Evolutionary conservation across 2,797 vertebrate genomes (phyloP).

Genomic region (Brachyrhaphis roseni): DNA sequence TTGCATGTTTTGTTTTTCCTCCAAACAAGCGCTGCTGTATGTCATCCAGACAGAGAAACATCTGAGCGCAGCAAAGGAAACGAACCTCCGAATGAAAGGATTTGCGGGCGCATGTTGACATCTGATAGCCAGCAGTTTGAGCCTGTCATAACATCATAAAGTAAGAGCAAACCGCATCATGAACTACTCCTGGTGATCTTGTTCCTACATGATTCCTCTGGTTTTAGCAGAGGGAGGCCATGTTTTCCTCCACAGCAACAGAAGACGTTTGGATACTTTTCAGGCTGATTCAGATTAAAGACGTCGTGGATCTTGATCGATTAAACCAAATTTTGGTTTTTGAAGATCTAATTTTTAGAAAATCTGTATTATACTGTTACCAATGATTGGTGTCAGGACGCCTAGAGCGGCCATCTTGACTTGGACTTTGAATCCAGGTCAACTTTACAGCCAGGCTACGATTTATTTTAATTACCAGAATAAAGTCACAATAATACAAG

Average conservation of each 20-base stretch:
- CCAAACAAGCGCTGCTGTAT: slow-evolving; percentile 7
- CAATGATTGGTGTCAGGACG: too few species aligned
- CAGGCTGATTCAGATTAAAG: neutral
- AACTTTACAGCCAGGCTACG: too few species aligned
- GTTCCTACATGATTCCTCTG: slow-evolving; percentile 11
- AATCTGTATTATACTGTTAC: too few species aligned
- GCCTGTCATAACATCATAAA: slow-evolving; percentile 56
- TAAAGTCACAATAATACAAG: too few species aligned
- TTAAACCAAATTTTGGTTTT: neutral
- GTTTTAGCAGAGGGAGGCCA: slow-evolving; percentile 9
- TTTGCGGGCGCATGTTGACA: slow-evolving; percentile 51
- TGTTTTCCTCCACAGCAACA: slow-evolving; percentile 1
- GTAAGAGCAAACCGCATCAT: slow-evolving; percentile 17
- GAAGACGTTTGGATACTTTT: neutral
- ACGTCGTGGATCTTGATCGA: neutral
- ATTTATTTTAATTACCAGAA: too few species aligned
- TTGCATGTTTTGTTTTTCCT: slow-evolving; percentile 18
- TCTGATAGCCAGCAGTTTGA: slow-evolving; percentile 51
- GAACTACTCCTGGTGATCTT: slow-evolving; percentile 13
- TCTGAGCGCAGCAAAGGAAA: slow-evolving; percentile 30
- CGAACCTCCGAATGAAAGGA: slow-evolving; percentile 25
- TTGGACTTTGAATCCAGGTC: too few species aligned
- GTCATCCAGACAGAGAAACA: slow-evolving; percentile 15
- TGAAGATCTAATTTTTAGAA: too few species aligned
- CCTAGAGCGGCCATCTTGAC: too few species aligned